Conservation (phyloP, 2,113 vertebrate genomes). For the Puntigrus tetrazona region DNA sequence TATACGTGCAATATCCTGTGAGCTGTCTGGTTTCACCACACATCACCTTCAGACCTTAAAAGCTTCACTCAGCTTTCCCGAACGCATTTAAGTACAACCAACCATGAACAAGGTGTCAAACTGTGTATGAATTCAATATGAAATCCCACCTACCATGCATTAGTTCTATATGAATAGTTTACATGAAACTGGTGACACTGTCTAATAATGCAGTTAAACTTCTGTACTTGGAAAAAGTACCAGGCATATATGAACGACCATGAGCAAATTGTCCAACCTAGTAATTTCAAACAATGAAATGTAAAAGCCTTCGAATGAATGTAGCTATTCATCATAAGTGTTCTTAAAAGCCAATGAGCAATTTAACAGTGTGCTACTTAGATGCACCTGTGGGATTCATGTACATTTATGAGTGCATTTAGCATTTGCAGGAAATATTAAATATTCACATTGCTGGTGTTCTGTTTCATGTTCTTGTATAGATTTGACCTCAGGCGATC, state of each 20-base stretch:
- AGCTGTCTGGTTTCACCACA: slow-evolving; percentile 11
- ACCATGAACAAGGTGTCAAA: slow-evolving; percentile 28
- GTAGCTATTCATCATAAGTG: not conserved
- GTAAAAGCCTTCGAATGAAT: not conserved
- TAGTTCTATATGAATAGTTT: slow-evolving; percentile 15
- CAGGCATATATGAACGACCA: not conserved
- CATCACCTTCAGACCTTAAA: not conserved
- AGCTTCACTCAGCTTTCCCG: not conserved
- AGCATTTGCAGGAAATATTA: slow-evolving; percentile 5
- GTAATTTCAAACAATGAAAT: not conserved
- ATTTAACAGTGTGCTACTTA: slow-evolving; percentile 29
- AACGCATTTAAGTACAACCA: slow-evolving; percentile 35
- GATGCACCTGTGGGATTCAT: slow-evolving; percentile 3
- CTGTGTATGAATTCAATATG: slow-evolving; percentile 12
- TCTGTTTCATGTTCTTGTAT: not conserved
- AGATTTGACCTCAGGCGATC: not conserved
- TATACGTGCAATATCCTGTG: not conserved
- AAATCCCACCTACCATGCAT: slow-evolving; percentile 26
- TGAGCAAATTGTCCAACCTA: not conserved
- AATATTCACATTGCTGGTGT: slow-evolving; percentile 1
- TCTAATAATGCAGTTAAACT: slow-evolving; percentile 22
- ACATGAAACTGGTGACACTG: not conserved
- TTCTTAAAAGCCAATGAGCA: slow-evolving; percentile 1
- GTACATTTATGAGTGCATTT: not conserved
- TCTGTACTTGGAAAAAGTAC: slow-evolving; percentile 10